Evolutionary conservation across 2,797 vertebrate genomes (phyloP).

Genomic region (Poecilia picta): DNA sequence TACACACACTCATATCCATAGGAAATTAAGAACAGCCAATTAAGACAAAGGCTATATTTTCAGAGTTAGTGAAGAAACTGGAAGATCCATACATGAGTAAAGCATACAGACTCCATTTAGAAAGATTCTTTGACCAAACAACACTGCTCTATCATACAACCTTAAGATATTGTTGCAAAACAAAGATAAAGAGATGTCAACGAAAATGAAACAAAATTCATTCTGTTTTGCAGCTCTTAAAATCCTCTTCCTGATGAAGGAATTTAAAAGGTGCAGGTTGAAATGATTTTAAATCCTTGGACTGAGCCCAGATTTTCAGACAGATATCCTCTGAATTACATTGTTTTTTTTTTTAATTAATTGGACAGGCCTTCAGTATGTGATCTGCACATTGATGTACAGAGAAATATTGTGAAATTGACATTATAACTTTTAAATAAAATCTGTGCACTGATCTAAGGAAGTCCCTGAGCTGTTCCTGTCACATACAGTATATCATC

Average conservation of each 20-base stretch:
- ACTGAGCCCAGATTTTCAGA: background rate
- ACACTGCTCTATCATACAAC: background rate
- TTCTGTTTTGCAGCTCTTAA: background rate
- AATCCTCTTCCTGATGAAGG: background rate
- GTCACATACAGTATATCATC: constrained; percentile 3
- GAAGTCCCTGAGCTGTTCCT: background rate
- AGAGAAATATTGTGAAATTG: background rate
- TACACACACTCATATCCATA: background rate
- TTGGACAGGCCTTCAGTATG: background rate
- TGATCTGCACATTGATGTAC: background rate
- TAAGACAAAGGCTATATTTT: background rate
- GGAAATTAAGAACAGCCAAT: background rate
- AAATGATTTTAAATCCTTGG: background rate
- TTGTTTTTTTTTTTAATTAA: background rate
- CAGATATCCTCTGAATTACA: background rate
- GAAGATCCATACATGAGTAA: background rate
- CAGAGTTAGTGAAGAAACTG: background rate
- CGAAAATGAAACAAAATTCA: background rate
- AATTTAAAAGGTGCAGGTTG: background rate
- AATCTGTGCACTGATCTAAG: accelerated
- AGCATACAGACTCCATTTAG: background rate
- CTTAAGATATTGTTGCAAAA: background rate
- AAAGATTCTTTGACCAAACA: background rate
- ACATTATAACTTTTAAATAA: background rate
- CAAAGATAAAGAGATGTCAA: background rate